Conservation (phyloP, 2,888 invertebrate genomes). For the Trichacis sp. region DNA sequence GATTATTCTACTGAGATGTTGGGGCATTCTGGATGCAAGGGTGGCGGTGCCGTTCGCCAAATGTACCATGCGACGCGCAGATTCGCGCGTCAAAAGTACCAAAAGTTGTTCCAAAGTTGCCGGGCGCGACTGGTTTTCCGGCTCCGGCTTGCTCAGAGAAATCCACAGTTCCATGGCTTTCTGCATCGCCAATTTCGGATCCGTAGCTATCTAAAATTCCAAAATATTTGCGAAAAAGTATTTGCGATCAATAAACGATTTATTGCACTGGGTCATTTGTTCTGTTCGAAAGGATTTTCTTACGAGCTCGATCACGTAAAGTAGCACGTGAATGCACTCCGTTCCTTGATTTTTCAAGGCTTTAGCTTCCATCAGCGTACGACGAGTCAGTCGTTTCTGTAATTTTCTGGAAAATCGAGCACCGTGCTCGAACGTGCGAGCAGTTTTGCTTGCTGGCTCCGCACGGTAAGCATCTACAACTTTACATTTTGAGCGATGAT, state of each 20-base stretch:
- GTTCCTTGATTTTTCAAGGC: constrained; percentile 83
- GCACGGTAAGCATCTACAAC: constrained; percentile 33
- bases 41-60: constrained; percentile 79
- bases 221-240: no score
- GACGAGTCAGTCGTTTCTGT: constrained; percentile 80
- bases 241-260: no score
- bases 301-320: constrained; percentile 84
- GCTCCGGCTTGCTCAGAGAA: constrained; percentile 80
- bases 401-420: constrained; percentile 82
- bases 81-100: constrained; percentile 82
- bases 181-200: constrained; percentile 80
- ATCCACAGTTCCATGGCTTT: constrained; percentile 81
- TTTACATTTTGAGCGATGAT: neutral
- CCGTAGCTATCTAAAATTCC: constrained; percentile 79
- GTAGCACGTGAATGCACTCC: constrained; percentile 80
- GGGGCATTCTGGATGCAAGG: constrained; percentile 73
- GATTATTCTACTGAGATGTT: constrained; percentile 53
- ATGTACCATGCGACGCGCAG: constrained; percentile 82
- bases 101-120: constrained; percentile 82
- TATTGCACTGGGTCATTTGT: no score
- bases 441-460: constrained; percentile 73
- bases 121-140: constrained; percentile 87
- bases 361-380: constrained; percentile 83
- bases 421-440: constrained; percentile 83
- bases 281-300: constrained; percentile 52